A percentile compares a stretch with the other conserved stretches of the same genome.
phyloP scores from a whole-genome alignment of 1,140 invertebrate genomes.

The Drosophila pallidifrons region DNA sequence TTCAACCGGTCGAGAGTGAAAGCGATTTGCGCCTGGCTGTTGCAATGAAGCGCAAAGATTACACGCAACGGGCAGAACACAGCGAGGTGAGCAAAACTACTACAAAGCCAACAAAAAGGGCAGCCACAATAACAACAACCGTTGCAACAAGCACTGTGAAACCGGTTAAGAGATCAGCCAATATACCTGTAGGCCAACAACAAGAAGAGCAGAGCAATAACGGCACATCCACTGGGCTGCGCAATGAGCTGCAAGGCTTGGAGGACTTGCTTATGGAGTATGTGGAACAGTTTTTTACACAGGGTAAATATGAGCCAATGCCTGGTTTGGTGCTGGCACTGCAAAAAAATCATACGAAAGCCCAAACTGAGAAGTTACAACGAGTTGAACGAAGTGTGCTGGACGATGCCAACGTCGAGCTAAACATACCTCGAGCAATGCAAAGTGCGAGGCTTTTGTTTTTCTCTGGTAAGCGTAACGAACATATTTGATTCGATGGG shows the following conservation, averaged over 20 bases:
- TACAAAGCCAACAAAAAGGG: background rate
- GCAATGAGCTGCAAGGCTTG: slow-evolving; percentile 59
- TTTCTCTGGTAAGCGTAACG: slow-evolving; percentile 85
- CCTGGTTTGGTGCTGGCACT: slow-evolving; percentile 70
- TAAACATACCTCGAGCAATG: slow-evolving; percentile 71
- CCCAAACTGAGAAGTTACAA: background rate
- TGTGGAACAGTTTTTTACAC: slow-evolving; percentile 74
- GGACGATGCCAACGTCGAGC: slow-evolving; percentile 64
- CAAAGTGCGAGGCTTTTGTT: slow-evolving; percentile 87
- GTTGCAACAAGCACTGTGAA: background rate
- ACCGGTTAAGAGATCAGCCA: slow-evolving; percentile 11
- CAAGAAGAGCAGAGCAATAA: background rate
- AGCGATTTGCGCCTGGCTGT: slow-evolving; percentile 71
- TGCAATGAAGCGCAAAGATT: slow-evolving; percentile 61
- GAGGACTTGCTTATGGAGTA: slow-evolving; percentile 75
- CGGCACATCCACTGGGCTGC: slow-evolving; percentile 33
- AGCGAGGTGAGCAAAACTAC: background rate
- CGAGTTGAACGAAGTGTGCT: slow-evolving; percentile 35
- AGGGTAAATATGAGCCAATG: slow-evolving; percentile 75
- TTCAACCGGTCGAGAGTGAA: slow-evolving; percentile 71
- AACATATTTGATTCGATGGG: background rate
- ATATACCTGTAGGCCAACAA: background rate
- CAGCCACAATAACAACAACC: background rate
- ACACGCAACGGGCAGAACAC: slow-evolving; percentile 46
- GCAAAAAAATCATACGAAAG: slow-evolving; percentile 63